Conservation (phyloP, 2,888 invertebrate species). For the Cephonodes hylas region DNA sequence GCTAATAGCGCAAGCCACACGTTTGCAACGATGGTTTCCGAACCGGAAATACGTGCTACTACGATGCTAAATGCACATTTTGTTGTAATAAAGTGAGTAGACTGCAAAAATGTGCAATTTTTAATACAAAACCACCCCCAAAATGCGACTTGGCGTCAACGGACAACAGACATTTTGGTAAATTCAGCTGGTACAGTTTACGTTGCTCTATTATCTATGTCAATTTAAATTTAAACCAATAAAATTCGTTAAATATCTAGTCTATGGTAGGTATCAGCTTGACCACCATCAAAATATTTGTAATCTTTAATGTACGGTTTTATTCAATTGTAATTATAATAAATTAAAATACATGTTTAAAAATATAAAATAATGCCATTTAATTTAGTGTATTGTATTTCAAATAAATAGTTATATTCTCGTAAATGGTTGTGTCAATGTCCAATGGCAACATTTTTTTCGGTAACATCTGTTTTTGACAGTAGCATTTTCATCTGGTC, state of each 20-base stretch:
- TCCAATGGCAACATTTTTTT: neutral
- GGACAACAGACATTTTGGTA: conserved; percentile 72
- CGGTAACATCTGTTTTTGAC: neutral
- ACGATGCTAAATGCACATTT: conserved; percentile 52
- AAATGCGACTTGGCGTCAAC: conserved; percentile 66
- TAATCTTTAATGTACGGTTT: no score
- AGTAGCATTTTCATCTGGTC: neutral
- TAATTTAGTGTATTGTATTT: no score
- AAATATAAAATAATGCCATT: no score
- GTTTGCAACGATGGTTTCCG: conserved; percentile 44
- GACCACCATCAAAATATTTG: neutral
- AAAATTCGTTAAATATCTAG: conserved; percentile 21
- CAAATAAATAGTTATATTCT: no score
- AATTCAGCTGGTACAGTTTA: conserved; percentile 76
- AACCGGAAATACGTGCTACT: conserved; percentile 42
- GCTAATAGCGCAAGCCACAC: conserved; percentile 39
- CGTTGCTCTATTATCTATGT: conserved; percentile 58
- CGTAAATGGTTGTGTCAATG: no score
- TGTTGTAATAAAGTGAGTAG: conserved; percentile 50
- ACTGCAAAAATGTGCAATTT: conserved; percentile 38
- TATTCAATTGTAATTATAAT: no score
- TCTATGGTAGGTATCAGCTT: conserved; percentile 17
- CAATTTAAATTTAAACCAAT: conserved; percentile 70
- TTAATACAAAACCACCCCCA: conserved; percentile 62
- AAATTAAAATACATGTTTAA: no score